Percentiles rank a stretch among this genome's conserved stretches.
phyloP scores from a whole-genome alignment of 1,140 invertebrate species.

The Hetaerina americana region DNA sequence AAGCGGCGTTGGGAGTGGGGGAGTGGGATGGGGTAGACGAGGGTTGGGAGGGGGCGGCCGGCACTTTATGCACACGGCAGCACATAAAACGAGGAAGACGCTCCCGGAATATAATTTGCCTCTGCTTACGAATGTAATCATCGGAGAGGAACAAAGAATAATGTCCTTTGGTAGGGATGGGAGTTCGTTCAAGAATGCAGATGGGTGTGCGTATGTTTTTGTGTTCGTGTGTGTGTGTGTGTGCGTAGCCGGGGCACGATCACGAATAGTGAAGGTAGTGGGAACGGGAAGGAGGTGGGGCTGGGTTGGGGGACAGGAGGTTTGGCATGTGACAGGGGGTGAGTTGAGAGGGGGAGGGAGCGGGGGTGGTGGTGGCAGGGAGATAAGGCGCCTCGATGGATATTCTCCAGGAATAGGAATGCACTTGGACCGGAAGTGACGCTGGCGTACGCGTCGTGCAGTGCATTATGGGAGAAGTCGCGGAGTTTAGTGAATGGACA shows the following conservation, averaged over 20 bases:
- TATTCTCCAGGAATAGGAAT: not conserved
- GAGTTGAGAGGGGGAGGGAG: not conserved
- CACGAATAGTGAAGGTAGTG: too few relatives aligned
- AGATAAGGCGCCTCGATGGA: not conserved
- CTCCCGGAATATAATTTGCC: not conserved
- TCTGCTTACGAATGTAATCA: not conserved
- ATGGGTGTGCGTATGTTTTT: too few relatives aligned
- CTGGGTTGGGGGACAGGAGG: too few relatives aligned
- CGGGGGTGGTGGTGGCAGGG: not conserved
- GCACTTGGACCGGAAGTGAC: not conserved
- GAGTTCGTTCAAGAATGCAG: too few relatives aligned
- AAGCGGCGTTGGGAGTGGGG: not conserved
- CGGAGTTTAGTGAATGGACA: not conserved
- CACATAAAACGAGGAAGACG: not conserved
- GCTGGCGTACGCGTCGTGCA: not conserved
- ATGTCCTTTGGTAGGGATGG: too few relatives aligned
- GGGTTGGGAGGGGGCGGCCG: not conserved
- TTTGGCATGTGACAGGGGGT: too few relatives aligned
- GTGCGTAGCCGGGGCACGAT: too few relatives aligned
- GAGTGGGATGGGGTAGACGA: not conserved
- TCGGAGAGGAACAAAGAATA: not conserved
- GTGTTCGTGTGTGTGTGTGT: not conserved
- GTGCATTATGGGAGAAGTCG: not conserved
- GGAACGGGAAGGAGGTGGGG: too few relatives aligned
- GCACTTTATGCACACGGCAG: not conserved